These are phyloP conservation scores for Streblospio benedicti DNA, from an alignment of 1,140 invertebrate genomes.

Conservation along the genomic window DNA sequence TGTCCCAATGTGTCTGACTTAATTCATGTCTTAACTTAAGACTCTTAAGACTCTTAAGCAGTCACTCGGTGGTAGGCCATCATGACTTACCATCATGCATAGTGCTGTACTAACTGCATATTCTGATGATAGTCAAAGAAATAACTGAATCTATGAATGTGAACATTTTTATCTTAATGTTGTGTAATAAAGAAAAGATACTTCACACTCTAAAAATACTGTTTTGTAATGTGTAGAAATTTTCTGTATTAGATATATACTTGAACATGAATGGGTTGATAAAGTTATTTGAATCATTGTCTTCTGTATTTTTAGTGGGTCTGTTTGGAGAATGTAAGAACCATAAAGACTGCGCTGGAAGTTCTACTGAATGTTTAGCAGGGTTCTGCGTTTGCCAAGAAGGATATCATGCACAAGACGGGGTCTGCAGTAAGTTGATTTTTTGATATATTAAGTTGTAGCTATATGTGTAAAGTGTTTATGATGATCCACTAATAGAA, in stretches of 20 bases:
- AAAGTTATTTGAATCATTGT: background rate
- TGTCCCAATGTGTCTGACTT: no score
- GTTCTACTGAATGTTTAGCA: slow-evolving; percentile 7
- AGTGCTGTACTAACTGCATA: background rate
- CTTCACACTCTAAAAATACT: background rate
- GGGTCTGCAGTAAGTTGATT: slow-evolving; percentile 10
- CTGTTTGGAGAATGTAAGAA: slow-evolving; percentile 10
- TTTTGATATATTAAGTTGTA: no score
- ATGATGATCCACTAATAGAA: no score
- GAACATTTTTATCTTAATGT: background rate
- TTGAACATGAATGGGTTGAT: background rate
- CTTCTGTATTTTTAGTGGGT: background rate
- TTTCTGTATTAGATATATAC: background rate
- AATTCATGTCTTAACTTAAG: no score
- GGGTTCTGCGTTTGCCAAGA: slow-evolving; percentile 14
- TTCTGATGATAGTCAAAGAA: background rate
- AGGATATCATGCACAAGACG: slow-evolving; percentile 5
- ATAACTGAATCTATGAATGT: background rate
- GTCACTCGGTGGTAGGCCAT: background rate
- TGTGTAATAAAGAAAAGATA: background rate
- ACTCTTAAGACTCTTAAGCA: background rate
- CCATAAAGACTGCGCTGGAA: slow-evolving; percentile 1
- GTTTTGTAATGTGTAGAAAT: background rate
- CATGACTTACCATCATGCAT: background rate
- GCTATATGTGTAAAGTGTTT: no score